Conservation (phyloP, 1,140 invertebrate species). For the Periplaneta americana region DNA sequence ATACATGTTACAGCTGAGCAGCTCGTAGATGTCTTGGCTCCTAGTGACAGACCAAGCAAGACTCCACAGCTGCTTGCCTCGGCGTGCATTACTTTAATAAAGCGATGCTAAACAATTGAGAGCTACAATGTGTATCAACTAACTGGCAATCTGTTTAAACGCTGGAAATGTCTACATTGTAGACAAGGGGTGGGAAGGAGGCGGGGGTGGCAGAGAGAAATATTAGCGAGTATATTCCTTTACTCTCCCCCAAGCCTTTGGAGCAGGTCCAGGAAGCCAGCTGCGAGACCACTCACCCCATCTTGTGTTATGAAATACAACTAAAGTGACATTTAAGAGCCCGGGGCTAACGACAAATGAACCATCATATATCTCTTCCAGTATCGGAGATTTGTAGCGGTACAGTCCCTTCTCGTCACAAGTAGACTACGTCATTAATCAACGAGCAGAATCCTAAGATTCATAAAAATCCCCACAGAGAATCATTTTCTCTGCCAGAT, state of each 20-base stretch:
- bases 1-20: no score
- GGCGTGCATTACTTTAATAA: neutral
- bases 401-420: neutral
- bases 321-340: neutral
- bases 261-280: neutral
- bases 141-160: neutral
- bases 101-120: neutral
- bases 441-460: no score
- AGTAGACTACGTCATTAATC: no score
- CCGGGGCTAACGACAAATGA: neutral
- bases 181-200: neutral
- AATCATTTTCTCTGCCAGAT: no score
- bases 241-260: neutral
- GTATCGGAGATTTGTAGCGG: neutral
- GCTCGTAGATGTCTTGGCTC: no score
- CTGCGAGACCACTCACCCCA: neutral
- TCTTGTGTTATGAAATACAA: neutral
- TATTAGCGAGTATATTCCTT: neutral
- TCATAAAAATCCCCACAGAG: no score
- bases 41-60: no score
- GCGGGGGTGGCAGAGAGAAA: neutral
- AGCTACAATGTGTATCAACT: neutral
- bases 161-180: neutral
- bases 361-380: neutral
- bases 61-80: no score